These are phyloP conservation scores for Hermaeophaga mercurialis DNA, from an alignment of 2,888 invertebrate genomes.

Conservation along the genomic window DNA sequence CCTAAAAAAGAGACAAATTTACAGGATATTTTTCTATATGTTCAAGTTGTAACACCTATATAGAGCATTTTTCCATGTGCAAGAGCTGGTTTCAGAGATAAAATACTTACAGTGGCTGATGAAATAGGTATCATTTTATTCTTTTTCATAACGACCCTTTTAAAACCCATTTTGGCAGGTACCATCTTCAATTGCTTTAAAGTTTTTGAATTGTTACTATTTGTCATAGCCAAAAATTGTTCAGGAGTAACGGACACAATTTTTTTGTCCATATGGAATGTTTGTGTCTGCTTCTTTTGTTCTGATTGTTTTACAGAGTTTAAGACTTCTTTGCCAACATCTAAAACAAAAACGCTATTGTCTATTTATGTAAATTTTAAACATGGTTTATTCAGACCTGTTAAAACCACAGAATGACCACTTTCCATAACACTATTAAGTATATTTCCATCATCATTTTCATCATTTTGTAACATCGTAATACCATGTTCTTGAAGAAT, in stretches of 20 bases:
- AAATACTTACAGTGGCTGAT: constrained; percentile 34
- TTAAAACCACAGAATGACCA: constrained; percentile 84
- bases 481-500: constrained; percentile 85
- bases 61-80: no score
- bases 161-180: constrained; percentile 42
- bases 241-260: constrained; percentile 62
- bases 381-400: constrained; percentile 59
- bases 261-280: constrained; percentile 54
- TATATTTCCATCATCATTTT: constrained; percentile 69
- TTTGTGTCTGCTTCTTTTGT: constrained; percentile 38
- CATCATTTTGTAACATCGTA: constrained; percentile 74
- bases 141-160: constrained; percentile 54
- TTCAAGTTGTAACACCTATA: no score
- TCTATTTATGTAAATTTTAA: background rate
- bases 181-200: constrained; percentile 46
- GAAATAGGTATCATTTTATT: constrained; percentile 49
- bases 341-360: constrained; percentile 51
- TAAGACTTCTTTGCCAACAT: constrained; percentile 77
- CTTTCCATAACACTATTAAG: constrained; percentile 82
- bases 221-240: constrained; percentile 58
- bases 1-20: no score
- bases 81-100: no score
- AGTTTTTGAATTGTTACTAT: constrained; percentile 39
- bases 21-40: no score
- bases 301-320: constrained; percentile 61